Conservation (phyloP, 2,888 invertebrate species). For the Hesperia comma region DNA sequence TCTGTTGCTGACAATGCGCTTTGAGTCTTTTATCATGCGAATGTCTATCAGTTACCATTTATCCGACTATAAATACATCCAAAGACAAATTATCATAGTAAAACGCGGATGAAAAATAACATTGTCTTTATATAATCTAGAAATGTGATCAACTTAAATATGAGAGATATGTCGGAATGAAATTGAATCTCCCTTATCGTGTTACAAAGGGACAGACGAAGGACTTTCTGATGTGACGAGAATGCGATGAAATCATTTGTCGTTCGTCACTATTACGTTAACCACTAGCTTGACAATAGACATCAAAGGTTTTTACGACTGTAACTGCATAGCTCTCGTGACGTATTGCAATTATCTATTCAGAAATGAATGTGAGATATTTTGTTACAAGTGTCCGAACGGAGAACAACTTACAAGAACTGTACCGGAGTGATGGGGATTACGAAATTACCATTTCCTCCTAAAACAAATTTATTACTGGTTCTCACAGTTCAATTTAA, state of each 20-base stretch:
- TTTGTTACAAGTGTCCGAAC: too few species aligned
- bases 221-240: conserved; percentile 25
- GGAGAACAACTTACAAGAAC: too few species aligned
- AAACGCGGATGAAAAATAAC: neutral
- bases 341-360: neutral
- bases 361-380: too few species aligned
- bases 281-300: conserved; percentile 25
- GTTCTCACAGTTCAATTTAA: too few species aligned
- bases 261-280: conserved; percentile 29
- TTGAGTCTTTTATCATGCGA: too few species aligned
- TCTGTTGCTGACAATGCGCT: too few species aligned
- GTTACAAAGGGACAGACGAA: conserved; percentile 19
- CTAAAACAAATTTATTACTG: too few species aligned
- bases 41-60: too few species aligned
- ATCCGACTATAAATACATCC: too few species aligned
- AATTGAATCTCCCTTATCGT: conserved; percentile 28
- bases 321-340: conserved; percentile 21
- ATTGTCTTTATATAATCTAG: neutral
- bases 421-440: too few species aligned
- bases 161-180: conserved; percentile 21
- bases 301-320: conserved; percentile 23
- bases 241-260: conserved; percentile 31
- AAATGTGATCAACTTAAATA: conserved; percentile 12
- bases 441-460: too few species aligned
- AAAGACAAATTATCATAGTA: too few species aligned